Evolutionary conservation across 2,797 vertebrate genomes (phyloP), one percentile per base, ranked within the genome.

Genomic region (Anabacerthia variegaticeps): DNA sequence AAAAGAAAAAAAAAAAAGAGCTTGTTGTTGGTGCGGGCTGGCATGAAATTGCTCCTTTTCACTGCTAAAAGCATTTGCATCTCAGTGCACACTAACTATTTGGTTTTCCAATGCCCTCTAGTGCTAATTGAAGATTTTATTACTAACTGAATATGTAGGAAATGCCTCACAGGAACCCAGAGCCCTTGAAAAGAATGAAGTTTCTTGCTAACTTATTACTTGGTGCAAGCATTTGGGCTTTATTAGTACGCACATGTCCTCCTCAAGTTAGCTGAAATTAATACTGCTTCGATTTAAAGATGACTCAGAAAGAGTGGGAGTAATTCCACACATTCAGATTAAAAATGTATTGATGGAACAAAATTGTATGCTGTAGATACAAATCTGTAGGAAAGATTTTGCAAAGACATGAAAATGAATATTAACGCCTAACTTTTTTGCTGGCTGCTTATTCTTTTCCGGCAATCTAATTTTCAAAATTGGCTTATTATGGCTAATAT

Each of bases 81-180:
- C 85, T 95, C 90, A 96, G 91, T 76, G 73, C 51, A 95, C 93
- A 89, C 74, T 95, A 93, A 72, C 62, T 97, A 88, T 96, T 92
- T 95, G 88, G 67, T 95, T 97, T 94, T 78, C 87, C 88, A 95
- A 71, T 96, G 94, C 83, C 93, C 82, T 95, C 85, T 96, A 95
- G 94, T 88, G 71, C 88, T 98, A 96, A 97, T 73, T 96, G 96
- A 97, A 92, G 86, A 97, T 94, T 96, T 86, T 96, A 84, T 97
- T 94, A 79, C 88, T 72, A 93, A 82, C 75, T 95, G 93, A 97
- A 95, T 96, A 86, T 77, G 51, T 86, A 95, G 96, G 94, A 98
- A 98, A 95, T 97, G 94, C 80, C 80, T 92, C 59, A 62, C 68
- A 82, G 76, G 71, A 94, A 65, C 75, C 46, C 75, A 92, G 82